Percentiles rank a stretch among this genome's conserved stretches.
Conservation (phyloP, 2,888 invertebrate genomes). For the Blera fallax region DNA sequence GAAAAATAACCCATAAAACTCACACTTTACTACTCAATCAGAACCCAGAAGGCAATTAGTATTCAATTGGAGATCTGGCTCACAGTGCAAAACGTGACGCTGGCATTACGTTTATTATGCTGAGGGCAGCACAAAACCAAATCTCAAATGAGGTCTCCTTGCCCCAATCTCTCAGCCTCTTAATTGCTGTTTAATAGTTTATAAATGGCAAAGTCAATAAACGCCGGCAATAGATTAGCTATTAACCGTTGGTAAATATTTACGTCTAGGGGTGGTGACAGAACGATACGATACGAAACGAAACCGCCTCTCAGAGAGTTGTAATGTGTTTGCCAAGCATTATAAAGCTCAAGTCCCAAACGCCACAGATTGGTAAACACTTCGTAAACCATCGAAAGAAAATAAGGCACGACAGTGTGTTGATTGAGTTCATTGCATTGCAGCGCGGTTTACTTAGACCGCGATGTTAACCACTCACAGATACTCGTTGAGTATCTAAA, state of each 20-base stretch:
- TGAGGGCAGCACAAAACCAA: neutral
- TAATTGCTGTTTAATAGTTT: conserved; percentile 38
- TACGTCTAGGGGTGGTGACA: neutral
- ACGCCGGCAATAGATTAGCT: conserved; percentile 12
- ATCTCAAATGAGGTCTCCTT: neutral
- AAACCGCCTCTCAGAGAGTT: neutral
- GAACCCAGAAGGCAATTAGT: conserved; percentile 26
- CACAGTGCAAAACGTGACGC: conserved; percentile 41
- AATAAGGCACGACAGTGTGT: neutral
- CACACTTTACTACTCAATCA: neutral
- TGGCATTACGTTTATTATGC: neutral
- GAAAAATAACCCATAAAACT: neutral
- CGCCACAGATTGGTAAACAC: conserved; percentile 1
- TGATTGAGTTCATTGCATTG: neutral
- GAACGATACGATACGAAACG: neutral
- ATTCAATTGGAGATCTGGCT: conserved; percentile 32
- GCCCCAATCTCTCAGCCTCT: neutral
- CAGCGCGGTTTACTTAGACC: neutral
- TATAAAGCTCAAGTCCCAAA: neutral
- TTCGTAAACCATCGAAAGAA: neutral
- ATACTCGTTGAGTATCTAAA: neutral
- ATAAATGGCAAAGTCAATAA: conserved; percentile 43
- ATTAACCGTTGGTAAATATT: conserved; percentile 23
- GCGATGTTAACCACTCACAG: neutral
- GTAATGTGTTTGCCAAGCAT: neutral